Evolutionary conservation across 2,113 vertebrate genomes (phyloP).

Genomic region (Plestiodon gilberti): DNA sequence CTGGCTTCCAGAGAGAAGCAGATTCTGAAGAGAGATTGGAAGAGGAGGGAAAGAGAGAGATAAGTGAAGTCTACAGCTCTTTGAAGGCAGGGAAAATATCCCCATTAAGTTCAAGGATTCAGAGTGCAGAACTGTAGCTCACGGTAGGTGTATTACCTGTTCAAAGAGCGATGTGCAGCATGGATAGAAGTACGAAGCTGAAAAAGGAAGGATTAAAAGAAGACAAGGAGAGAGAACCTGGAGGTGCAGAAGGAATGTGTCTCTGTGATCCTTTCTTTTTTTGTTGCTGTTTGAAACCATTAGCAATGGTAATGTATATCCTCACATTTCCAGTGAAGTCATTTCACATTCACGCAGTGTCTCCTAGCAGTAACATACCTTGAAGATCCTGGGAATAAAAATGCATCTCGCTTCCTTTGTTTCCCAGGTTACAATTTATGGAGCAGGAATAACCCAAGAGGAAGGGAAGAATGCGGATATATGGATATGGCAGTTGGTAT

Average conservation of each 20-base stretch:
- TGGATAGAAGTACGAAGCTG: conserved; percentile 49
- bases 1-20: not conserved
- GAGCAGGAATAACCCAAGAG: conserved; percentile 79
- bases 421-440: conserved; percentile 80
- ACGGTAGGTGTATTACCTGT: conserved; percentile 47
- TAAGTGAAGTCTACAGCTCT: not conserved
- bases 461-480: conserved; percentile 74
- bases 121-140: conserved; percentile 45
- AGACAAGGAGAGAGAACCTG: conserved; percentile 52
- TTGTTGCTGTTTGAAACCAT: conserved; percentile 59
- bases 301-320: conserved; percentile 55
- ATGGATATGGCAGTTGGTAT: conserved; percentile 96
- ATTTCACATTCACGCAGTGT: conserved; percentile 20
- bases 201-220: conserved; percentile 65
- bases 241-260: conserved; percentile 64
- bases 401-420: not conserved
- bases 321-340: conserved; percentile 54
- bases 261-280: conserved; percentile 64
- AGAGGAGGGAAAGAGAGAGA: not conserved
- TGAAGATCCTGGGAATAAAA: not conserved
- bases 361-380: not conserved
- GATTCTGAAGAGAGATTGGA: no score
- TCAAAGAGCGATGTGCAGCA: conserved; percentile 56
- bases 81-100: conserved; percentile 10
- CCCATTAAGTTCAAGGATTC: conserved; percentile 35